Evolutionary conservation across 2,888 invertebrate genomes (phyloP).

Genomic region (Gryllus longicercus): DNA sequence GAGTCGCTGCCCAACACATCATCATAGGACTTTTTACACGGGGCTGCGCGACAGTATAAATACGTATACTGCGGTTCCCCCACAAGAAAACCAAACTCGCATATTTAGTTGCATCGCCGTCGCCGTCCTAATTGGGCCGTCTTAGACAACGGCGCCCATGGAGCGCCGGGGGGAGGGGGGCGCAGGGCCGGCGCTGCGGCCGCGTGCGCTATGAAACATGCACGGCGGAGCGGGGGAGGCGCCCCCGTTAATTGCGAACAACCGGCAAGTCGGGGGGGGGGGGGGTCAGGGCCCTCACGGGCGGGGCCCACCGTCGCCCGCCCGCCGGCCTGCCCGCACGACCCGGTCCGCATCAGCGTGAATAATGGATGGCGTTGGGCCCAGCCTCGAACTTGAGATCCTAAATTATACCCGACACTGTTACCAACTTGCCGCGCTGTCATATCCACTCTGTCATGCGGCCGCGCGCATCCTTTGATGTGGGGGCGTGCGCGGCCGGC

Average conservation of each 20-base stretch:
- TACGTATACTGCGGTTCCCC: no score
- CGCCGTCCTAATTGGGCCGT: background rate
- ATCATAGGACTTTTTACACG: no score
- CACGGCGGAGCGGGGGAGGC: background rate
- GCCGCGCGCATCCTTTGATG: background rate
- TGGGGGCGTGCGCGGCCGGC: background rate
- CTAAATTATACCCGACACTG: background rate
- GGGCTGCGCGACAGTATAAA: no score
- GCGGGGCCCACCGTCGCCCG: background rate
- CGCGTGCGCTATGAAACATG: constrained; percentile 1
- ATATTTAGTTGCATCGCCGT: background rate
- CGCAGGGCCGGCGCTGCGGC: background rate
- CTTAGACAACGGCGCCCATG: background rate
- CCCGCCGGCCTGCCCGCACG: background rate
- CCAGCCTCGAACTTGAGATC: constrained; percentile 8
- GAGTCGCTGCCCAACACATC: no score
- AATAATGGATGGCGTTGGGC: constrained; percentile 6
- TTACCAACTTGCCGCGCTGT: constrained; percentile 17
- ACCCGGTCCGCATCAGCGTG: constrained; percentile 11
- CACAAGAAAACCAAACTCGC: no score
- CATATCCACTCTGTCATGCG: background rate
- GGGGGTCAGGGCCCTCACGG: background rate
- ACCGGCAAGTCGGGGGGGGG: background rate
- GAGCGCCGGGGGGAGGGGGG: background rate
- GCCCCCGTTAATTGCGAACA: constrained; percentile 6